Conservation (phyloP, 53 echinoderm and acorn worm genomes). For the Zoroaster sp. region DNA sequence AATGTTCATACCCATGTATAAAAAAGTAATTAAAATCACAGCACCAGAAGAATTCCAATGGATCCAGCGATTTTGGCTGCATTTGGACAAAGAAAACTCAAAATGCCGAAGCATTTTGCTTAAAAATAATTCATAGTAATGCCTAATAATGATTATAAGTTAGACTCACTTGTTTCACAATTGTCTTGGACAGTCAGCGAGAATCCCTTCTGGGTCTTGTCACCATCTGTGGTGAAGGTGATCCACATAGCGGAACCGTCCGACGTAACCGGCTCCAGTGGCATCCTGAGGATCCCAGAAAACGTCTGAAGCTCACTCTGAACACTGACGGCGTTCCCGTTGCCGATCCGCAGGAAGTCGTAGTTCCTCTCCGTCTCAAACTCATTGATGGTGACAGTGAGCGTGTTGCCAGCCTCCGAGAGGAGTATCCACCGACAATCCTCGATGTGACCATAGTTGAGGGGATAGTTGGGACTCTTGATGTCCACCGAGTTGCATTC, state of each 20-base stretch:
- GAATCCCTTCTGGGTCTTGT: constrained; percentile 19
- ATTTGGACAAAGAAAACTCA: too few relatives aligned
- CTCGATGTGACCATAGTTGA: background rate
- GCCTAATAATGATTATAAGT: too few relatives aligned
- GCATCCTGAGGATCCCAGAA: background rate
- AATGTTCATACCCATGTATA: too few relatives aligned
- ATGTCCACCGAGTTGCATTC: constrained; percentile 40
- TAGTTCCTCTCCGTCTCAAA: constrained; percentile 6
- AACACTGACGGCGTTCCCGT: background rate
- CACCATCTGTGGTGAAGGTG: constrained; percentile 13
- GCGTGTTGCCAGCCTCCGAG: constrained; percentile 8
- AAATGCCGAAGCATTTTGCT: too few relatives aligned
- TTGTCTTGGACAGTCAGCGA: background rate
- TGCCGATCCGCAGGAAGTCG: constrained; percentile 3
- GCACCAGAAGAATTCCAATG: too few relatives aligned
- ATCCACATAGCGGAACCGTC: background rate
- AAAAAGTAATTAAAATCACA: too few relatives aligned
- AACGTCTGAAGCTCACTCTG: background rate
- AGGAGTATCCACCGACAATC: constrained; percentile 49
- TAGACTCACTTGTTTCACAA: background rate
- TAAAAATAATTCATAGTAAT: too few relatives aligned
- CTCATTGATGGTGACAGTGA: background rate
- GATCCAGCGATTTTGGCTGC: too few relatives aligned
- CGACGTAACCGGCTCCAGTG: background rate
- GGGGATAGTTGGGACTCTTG: constrained; percentile 48